Base-by-base conservation (phyloP, 1,140 invertebrate species). In the Aphelenchoides fujianensis region DNA sequence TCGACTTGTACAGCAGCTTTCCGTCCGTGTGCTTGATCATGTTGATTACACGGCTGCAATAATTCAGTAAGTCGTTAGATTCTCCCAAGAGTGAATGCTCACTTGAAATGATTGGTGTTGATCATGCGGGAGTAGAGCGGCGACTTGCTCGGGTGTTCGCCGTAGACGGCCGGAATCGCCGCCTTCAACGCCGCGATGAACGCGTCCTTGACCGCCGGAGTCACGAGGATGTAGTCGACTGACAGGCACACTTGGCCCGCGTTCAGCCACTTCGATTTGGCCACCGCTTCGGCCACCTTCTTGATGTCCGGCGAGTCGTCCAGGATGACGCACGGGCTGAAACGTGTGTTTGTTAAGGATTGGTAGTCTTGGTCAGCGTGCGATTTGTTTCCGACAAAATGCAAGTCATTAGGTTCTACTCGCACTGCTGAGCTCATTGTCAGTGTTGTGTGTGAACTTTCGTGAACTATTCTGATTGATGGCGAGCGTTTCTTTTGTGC, bases 251-350 rank as follows among this genome's bases (percentile, higher is more conserved):
- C 97, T 86, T 98, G 95, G 0, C 96, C 96, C 53, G 88, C 87
- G 85, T 98, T 98, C 35, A 91, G 88, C 61, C 90, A 90, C 87
- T 98, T 98, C 0, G 94, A 95, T 95, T 95, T 98, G 1, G 95
- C 78, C 16, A 98, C 86, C 54, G 95, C 88, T 59, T 79, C 84
- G 2, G 82, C 85, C 0, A 85, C 82, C 12, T 83, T 72, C 1
- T 75, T 74, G 5, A 88, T 71, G 23, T 79, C 72, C 12, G 41
- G 41, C 2, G 71, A 55, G 23, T 77, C 75, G 23, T 77, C 53
- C 5, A 27, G n/a, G 1, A 76, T 71, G 5, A 76, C 31, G 0
- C 61, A 70, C 2, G 75, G 75, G 53, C 76, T 74, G 70, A 74
- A 19, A 72, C 70, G 19, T 0, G 61, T 54, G 85, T 82, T 97